Base-by-base conservation (phyloP, 2,113 vertebrate genomes). In the Pelvicachromis taeniatus region DNA sequence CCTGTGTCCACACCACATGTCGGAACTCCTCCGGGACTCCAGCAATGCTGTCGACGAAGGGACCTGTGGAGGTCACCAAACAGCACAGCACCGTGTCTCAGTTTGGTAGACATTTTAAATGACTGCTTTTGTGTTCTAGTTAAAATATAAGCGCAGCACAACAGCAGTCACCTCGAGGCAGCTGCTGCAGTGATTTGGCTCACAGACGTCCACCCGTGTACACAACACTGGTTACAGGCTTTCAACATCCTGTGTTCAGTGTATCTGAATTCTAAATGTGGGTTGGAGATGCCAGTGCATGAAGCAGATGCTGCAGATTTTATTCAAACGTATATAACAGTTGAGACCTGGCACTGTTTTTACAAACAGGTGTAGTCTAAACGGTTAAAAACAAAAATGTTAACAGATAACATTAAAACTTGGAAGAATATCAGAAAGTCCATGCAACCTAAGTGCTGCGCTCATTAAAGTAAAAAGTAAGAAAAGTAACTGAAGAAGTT, bases 1-100 rank as follows among this genome's bases (percentile, higher is more conserved):
- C 92, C 9, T 90, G 87, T 0, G 98, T 99, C 98, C 98, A 99
- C 40, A 99, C 98, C 52, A 99, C 87, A 13, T 99, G 98, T 26
- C 94, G 96, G 75, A 99, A 99, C 82, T 96, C 94, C 78, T 96
- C 94, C 2, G 97, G 96, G 85, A 98, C 94, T 29, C 92, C 93
- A 3, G 95, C 95, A 14, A 90, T 92, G 78, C 82, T 87, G 1
- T 79, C 89, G 54, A 97, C 95, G 31, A 96, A 95, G 77, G 95
- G 93, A 91, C 94, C 96, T 96, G 93, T 42, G 40, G 42, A 70
- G 10, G 78, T 73, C 3, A 50, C 50, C 35, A 29, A 42, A 56
- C 5, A 6, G 53, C 10, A 70, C 3, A 2, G 38, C 63, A 16
- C 48, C 2, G 58, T 11, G 52, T 55, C 23, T 42, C 35, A 0